phyloP scores from a whole-genome alignment of 2,797 vertebrate species.

The Pangasius larnaudii region DNA sequence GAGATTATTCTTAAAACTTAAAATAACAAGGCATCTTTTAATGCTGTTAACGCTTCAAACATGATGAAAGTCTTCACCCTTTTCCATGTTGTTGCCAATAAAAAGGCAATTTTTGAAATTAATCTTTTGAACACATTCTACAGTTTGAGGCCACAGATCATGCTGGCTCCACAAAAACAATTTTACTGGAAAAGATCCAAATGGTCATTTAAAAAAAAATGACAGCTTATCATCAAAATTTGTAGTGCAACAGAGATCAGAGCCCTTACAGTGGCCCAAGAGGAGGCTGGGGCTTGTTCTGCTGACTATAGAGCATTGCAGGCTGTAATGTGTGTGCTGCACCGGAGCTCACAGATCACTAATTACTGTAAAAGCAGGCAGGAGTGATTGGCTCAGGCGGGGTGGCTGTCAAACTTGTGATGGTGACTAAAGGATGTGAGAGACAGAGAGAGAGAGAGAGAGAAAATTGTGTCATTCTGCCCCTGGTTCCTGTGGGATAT shows the following conservation, averaged over 20 bases:
- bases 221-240: constrained; percentile 6
- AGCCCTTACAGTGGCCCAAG: constrained; percentile 40
- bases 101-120: background rate
- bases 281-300: constrained; percentile 31
- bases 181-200: background rate
- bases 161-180: background rate
- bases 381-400: constrained; percentile 46
- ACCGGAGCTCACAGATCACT: constrained; percentile 32
- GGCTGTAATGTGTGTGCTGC: constrained; percentile 23
- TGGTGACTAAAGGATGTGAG: constrained; percentile 39
- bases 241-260: constrained; percentile 42
- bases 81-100: background rate
- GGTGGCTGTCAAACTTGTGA: constrained; percentile 40
- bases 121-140: background rate
- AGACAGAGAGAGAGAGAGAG: background rate
- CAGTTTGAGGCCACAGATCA: background rate
- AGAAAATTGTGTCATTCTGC: constrained; percentile 18
- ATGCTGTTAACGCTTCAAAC: background rate
- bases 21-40: background rate
- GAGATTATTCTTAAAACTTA: background rate
- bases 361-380: constrained; percentile 47
- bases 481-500: constrained; percentile 54
- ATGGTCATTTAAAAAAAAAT: background rate
- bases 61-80: background rate
- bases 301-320: constrained; percentile 33